Evolutionary conservation across 2,113 vertebrate species (phyloP), one percentile per base, ranked within the genome.

Genomic region (Coregonus clupeaformis): DNA sequence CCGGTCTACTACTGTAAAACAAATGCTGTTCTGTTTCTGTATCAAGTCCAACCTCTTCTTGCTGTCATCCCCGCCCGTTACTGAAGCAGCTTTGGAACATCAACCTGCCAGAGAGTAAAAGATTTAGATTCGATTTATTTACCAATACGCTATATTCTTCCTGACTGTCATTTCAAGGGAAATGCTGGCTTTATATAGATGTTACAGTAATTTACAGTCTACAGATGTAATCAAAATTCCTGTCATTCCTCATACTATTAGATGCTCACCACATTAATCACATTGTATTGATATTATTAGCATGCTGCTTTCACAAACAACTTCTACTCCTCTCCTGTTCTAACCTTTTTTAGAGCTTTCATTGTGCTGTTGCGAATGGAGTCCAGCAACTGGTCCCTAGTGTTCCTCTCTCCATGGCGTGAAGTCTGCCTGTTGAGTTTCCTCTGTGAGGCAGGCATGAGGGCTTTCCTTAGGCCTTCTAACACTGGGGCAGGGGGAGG

Each of bases 291-390:
- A 42, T 42, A 42, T 42, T 42, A 42, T 42, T 42, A 42, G 9
- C 0, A 42, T 42, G 36, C 9, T 42, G 36, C 36, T 42, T 42
- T 42, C 36, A 42, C 9, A 42, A 42, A 42, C 36, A 42, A 42
- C 36, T 42, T 11, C 36, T 7, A 42, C 36, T 42, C 18, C 30
- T 14, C 27, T 25, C 47, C 13, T 29, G 24, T n/a, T 71, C 89
- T 84, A 90, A 90, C 92, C 94, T 96, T 96, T 89, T 94, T 96
- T 80, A 96, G 93, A 73, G 93, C 91, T 80, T 93, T 95, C 77
- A 93, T 82, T 82, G 91, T 94, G 91, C 89, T 94, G 85, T 91
- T 92, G 72, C 95, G 94, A 84, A 96, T 96, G 75, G 95, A 95
- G 0, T 92, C 94, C 85, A 96, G 83, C 4, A 96, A 91, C 85